phyloP scores from a whole-genome alignment of 2,888 invertebrate species.

The Tiphia femorata region DNA sequence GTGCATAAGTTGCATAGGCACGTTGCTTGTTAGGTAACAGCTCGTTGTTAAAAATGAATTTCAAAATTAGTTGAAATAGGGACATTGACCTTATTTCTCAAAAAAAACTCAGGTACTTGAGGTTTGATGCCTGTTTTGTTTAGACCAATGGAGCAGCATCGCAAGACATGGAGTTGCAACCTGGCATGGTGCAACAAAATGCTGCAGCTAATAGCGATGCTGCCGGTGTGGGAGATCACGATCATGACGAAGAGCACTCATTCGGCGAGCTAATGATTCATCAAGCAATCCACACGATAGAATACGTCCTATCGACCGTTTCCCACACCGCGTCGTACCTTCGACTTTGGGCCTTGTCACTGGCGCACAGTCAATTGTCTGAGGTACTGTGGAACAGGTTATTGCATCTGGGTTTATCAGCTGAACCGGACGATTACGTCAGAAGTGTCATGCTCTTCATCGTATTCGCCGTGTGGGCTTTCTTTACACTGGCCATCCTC shows the following conservation, averaged over 20 bases:
- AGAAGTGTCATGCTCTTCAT: constrained; percentile 73
- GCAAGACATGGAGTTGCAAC: constrained; percentile 73
- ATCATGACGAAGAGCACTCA: constrained; percentile 69
- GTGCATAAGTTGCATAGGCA: no score
- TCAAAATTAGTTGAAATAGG: no score
- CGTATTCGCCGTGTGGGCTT: constrained; percentile 83
- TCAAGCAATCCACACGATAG: constrained; percentile 96
- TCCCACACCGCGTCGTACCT: constrained; percentile 98
- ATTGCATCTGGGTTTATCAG: constrained; percentile 72
- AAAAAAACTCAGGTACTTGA: no score
- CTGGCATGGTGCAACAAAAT: constrained; percentile 63
- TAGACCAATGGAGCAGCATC: constrained; percentile 62
- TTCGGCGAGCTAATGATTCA: constrained; percentile 93
- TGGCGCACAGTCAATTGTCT: constrained; percentile 93
- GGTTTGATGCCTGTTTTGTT: no score
- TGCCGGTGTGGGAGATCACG: constrained; percentile 70
- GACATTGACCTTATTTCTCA: no score
- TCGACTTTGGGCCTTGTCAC: constrained; percentile 94
- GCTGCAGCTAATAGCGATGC: constrained; percentile 71
- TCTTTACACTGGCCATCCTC: constrained; percentile 85
- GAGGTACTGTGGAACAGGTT: constrained; percentile 85
- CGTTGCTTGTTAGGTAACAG: no score
- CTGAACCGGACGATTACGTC: constrained; percentile 52
- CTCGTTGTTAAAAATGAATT: no score
- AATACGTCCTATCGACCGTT: constrained; percentile 95